Evolutionary conservation across 2,797 vertebrate genomes (phyloP), one percentile per base, ranked within the genome.

Genomic region (Rhyacichthys aspro): DNA sequence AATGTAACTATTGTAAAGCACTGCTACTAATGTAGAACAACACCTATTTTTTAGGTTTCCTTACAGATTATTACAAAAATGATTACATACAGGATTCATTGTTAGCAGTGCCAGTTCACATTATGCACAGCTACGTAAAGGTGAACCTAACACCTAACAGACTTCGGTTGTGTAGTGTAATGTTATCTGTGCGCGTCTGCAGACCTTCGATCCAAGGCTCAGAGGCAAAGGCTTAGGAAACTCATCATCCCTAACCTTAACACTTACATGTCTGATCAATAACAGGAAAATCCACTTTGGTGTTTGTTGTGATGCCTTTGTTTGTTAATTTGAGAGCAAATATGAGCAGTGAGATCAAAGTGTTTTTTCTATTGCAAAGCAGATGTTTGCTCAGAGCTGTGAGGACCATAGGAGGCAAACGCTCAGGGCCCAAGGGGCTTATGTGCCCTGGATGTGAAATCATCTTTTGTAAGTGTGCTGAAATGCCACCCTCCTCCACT

Each of bases 311-410:
- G 57, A 79, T 73, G 41, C 45, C 4, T 68, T 77, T 71, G 45
- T 75, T 67, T 59, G 75, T 82, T 76, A 52, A 69, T 78, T 60
- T 78, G 79, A 74, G 67, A 64, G 69, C 58, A 49, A 49, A 52
- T 56, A 66, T 67, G 64, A 11, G 17, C 53, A 62, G 36, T 46
- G 52, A 76, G 80, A 85, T 88, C 83, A 85, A 76, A 82, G 78
- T 28, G 77, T 84, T 79, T 65, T 74, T 82, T 81, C 74, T 53
- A 34, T 81, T 83, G 68, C 44, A 59, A 81, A 88, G 84, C 85
- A 82, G 84, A 89, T 90, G 88, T 86, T 77, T 76, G 74, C 79
- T 81, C 19, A 43, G 65, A 72, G 80, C 56, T 78, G 70, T 52
- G 66, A 60, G 78, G 79, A 73, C 79, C 76, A 58, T 17, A 59